Conservation (phyloP, 2,797 vertebrate genomes). For the Sparidentex hasta region DNA sequence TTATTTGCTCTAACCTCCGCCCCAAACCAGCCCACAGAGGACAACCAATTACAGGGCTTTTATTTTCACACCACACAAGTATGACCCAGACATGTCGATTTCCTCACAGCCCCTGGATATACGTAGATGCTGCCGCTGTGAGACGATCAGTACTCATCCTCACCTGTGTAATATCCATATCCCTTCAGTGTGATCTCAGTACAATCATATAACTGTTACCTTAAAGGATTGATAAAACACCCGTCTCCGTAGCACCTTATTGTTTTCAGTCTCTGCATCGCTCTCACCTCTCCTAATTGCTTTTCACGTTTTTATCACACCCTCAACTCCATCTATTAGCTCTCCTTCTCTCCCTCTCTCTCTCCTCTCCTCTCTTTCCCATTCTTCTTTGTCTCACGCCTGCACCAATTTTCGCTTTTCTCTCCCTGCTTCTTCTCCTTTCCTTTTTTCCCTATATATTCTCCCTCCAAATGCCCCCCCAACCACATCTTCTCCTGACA, state of each 20-base stretch:
- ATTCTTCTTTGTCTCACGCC: conserved; percentile 10
- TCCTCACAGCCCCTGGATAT: conserved; percentile 35
- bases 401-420: conserved; percentile 14
- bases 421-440: neutral
- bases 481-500: conserved; percentile 10
- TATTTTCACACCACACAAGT: conserved; percentile 48
- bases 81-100: conserved; percentile 35
- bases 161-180: conserved; percentile 57
- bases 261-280: conserved; percentile 6
- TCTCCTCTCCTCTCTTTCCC: neutral
- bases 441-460: neutral
- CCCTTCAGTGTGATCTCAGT: conserved; percentile 43
- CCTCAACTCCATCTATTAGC: conserved; percentile 6
- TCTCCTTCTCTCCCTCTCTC: neutral
- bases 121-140: conserved; percentile 15
- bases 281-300: conserved; percentile 48
- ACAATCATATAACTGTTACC: conserved; percentile 25
- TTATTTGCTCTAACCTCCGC: conserved; percentile 50
- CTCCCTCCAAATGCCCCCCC: neutral
- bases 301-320: conserved; percentile 37
- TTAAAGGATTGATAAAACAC: conserved; percentile 32
- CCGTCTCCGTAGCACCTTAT: conserved; percentile 8
- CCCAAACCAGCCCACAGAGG: conserved; percentile 30
- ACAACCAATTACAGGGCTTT: conserved; percentile 54
- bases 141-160: conserved; percentile 51